A percentile compares a stretch with the other conserved stretches of the same genome.
Evolutionary conservation across 1,140 invertebrate genomes (phyloP).

Genomic region (Papilio xuthus): DNA sequence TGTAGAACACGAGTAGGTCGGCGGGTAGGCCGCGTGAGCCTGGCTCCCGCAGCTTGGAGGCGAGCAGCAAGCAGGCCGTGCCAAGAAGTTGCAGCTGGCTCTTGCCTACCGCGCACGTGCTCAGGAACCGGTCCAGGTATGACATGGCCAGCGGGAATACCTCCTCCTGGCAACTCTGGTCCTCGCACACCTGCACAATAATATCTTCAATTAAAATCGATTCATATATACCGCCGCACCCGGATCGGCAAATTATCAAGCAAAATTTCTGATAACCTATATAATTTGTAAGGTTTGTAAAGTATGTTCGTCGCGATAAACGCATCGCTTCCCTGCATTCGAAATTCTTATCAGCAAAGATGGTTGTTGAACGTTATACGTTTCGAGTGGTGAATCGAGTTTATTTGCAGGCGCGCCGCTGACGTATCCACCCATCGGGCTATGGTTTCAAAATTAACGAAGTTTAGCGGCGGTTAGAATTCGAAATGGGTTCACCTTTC

Average conservation of each 20-base stretch:
- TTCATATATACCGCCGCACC: slow-evolving; percentile 56
- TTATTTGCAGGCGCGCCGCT: slow-evolving; percentile 2
- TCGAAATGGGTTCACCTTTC: not conserved
- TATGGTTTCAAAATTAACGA: slow-evolving; percentile 33
- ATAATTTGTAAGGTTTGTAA: slow-evolving; percentile 69
- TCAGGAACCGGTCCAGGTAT: slow-evolving; percentile 96
- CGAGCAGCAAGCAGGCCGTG: slow-evolving; percentile 93
- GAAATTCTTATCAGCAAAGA: slow-evolving; percentile 67
- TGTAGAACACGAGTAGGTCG: slow-evolving; percentile 93
- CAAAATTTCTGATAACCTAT: slow-evolving; percentile 78
- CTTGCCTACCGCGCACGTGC: slow-evolving; percentile 89
- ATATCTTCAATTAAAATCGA: slow-evolving; percentile 38
- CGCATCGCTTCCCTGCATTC: slow-evolving; percentile 63
- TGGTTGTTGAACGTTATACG: slow-evolving; percentile 52
- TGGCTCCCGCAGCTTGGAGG: slow-evolving; percentile 94
- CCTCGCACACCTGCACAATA: slow-evolving; percentile 92
- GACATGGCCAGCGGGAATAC: slow-evolving; percentile 95
- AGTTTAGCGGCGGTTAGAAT: slow-evolving; percentile 30
- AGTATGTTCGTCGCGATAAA: slow-evolving; percentile 72
- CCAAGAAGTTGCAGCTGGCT: slow-evolving; percentile 94
- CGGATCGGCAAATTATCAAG: slow-evolving; percentile 63
- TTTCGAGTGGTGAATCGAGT: slow-evolving; percentile 35
- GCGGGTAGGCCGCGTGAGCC: slow-evolving; percentile 87
- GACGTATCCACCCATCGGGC: not conserved
- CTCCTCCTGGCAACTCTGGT: slow-evolving; percentile 94